Base-by-base conservation (phyloP, 2,113 vertebrate genomes). In the Seriola quinqueradiata region DNA sequence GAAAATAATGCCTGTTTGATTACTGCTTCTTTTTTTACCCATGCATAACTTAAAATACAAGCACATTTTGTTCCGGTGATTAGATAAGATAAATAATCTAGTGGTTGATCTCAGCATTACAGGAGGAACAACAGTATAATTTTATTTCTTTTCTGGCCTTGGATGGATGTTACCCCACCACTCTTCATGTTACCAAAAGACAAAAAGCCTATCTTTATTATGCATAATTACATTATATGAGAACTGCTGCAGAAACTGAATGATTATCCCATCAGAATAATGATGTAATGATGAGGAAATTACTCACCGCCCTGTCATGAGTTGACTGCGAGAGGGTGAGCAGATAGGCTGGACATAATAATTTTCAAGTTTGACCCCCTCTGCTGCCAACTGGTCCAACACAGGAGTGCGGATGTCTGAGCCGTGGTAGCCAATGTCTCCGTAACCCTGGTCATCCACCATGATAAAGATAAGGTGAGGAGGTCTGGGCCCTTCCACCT, bases 311-410 rank as follows among this genome's bases (percentile, higher is more conserved):
- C 97, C 98, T 0, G 97, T 99, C 87, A 98, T 97, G 61, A 99
- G 96, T 86, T 99, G 97, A 92, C 97, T 99, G 40, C 97, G 91
- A 40, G 97, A 99, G 0, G 97, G 97, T 1, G 97, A 99, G 89
- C 98, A 99, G 94, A 98, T 98, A 61, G 97, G 96, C 86, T 99
- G 97, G 87, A 99, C 97, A 48, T 98, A 99, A 81, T 99, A 99
- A 77, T 98, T 99, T 92, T 99, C 97, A 93, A 99, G 93, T 79
- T 97, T 98, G 42, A 98, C 97, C 0, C 97, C 97, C 58, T 97
- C 96, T 0, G 94, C 96, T 1, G 98, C 97, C 87, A 99, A 93
- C 71, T 90, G 93, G 95, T 99, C 97, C 91, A 99, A 83, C 0
- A 95, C 96, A 0, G 97, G 96, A 0, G 97, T 98, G 92, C 95